Conservation (phyloP, 2,113 vertebrate species). For the Bufo bufo region DNA sequence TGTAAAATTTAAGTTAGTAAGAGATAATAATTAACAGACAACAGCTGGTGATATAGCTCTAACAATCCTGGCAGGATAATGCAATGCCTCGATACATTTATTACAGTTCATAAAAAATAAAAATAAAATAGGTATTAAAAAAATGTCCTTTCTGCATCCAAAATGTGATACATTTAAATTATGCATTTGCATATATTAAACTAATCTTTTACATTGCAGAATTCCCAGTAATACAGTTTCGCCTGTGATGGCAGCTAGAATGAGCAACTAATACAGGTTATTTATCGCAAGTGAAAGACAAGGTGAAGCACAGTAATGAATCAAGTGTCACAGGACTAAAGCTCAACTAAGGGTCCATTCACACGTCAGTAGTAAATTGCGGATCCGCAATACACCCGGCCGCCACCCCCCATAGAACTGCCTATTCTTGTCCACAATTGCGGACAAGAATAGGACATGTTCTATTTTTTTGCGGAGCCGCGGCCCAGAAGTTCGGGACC, state of each 20-base stretch:
- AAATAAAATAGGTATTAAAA: not conserved
- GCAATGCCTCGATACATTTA: not conserved
- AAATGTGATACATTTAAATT: conserved; percentile 33
- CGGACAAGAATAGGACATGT: too few species aligned
- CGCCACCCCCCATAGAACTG: too few species aligned
- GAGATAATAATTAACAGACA: not conserved
- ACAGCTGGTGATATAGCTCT: not conserved
- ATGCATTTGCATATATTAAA: conserved; percentile 48
- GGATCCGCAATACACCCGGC: too few species aligned
- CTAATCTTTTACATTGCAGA: conserved; percentile 32
- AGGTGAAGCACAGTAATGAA: not conserved
- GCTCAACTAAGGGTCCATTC: not conserved
- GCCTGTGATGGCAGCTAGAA: not conserved
- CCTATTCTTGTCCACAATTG: too few species aligned
- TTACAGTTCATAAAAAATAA: not conserved
- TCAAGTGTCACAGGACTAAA: conserved; percentile 9
- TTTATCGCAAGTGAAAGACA: conserved; percentile 33
- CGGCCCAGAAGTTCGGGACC: too few species aligned
- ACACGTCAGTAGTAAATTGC: too few species aligned
- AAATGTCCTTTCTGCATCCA: not conserved
- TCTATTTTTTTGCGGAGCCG: too few species aligned
- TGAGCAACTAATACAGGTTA: conserved; percentile 19
- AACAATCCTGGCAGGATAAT: not conserved
- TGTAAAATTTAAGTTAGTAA: not conserved
- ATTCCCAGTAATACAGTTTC: not conserved